Conservation (phyloP, 2,888 invertebrate genomes). For the Strigamia crassipes region DNA sequence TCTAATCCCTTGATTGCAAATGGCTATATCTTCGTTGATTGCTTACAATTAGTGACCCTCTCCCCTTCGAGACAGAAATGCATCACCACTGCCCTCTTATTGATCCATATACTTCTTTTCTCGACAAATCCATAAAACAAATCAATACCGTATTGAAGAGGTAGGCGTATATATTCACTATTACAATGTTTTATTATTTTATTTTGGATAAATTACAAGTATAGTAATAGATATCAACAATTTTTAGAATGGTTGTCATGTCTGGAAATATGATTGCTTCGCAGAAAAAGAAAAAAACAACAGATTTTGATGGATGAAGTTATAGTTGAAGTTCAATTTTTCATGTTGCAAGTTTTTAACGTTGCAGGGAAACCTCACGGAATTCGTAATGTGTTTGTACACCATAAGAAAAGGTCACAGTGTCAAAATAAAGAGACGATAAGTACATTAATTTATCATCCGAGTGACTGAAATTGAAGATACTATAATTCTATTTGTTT, state of each 20-base stretch:
- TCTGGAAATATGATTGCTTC: background rate
- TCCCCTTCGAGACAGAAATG: conserved; percentile 8
- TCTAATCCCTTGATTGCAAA: conserved; percentile 21
- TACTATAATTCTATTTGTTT: background rate
- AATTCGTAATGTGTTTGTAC: background rate
- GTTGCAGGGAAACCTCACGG: background rate
- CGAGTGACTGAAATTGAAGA: background rate
- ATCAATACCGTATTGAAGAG: background rate
- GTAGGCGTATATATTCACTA: background rate
- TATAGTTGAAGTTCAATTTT: conserved; percentile 10
- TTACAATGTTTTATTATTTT: background rate
- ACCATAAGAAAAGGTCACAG: background rate
- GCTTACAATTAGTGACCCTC: conserved; percentile 10
- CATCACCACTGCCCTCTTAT: conserved; percentile 3
- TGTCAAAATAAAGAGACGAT: background rate
- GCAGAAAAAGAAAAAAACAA: background rate
- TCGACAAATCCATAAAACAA: background rate
- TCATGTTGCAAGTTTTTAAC: background rate
- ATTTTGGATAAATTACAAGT: background rate
- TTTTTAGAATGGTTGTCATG: background rate
- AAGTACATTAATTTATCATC: background rate
- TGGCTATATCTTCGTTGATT: conserved; percentile 21
- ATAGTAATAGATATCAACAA: background rate
- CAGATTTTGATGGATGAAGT: background rate
- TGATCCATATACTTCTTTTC: background rate